phyloP scores from a whole-genome alignment of 1,140 invertebrate genomes.

The Aphelinus atriplicis region DNA sequence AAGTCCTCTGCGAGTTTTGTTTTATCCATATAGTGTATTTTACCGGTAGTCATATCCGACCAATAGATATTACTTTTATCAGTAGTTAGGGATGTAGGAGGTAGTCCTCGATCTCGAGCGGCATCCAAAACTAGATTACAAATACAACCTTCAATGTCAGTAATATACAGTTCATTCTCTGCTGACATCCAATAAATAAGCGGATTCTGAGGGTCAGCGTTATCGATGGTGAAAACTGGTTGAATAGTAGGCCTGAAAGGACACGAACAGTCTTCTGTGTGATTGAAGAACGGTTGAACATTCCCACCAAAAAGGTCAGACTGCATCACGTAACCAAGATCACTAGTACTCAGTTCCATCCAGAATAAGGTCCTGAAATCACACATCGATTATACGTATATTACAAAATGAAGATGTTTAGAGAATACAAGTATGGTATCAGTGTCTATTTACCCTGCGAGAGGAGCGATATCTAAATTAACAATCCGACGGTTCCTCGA shows the following conservation, averaged over 20 bases:
- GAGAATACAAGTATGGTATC: too few species aligned
- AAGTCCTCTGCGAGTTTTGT: background rate
- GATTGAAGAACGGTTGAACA: conserved; percentile 71
- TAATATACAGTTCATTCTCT: conserved; percentile 70
- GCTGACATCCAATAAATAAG: conserved; percentile 74
- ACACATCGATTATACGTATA: too few species aligned
- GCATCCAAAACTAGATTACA: conserved; percentile 72
- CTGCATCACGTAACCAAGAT: conserved; percentile 72
- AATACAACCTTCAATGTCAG: conserved; percentile 75
- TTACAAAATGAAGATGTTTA: too few species aligned
- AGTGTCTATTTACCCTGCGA: conserved; percentile 67
- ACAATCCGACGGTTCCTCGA: conserved; percentile 66
- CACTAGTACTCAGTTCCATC: conserved; percentile 70
- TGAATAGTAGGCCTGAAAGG: conserved; percentile 67
- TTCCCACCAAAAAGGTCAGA: conserved; percentile 69
- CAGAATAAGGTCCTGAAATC: conserved; percentile 76
- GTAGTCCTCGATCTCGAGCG: conserved; percentile 58
- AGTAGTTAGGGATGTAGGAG: conserved; percentile 71
- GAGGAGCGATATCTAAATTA: conserved; percentile 77
- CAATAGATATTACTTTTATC: conserved; percentile 78
- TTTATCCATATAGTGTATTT: conserved; percentile 75
- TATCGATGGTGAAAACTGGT: conserved; percentile 74
- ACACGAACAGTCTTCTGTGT: conserved; percentile 60
- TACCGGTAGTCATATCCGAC: conserved; percentile 71
- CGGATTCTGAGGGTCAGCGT: conserved; percentile 68